phyloP scores from a whole-genome alignment of 2,888 invertebrate genomes.

The Eupithecia inturbata region DNA sequence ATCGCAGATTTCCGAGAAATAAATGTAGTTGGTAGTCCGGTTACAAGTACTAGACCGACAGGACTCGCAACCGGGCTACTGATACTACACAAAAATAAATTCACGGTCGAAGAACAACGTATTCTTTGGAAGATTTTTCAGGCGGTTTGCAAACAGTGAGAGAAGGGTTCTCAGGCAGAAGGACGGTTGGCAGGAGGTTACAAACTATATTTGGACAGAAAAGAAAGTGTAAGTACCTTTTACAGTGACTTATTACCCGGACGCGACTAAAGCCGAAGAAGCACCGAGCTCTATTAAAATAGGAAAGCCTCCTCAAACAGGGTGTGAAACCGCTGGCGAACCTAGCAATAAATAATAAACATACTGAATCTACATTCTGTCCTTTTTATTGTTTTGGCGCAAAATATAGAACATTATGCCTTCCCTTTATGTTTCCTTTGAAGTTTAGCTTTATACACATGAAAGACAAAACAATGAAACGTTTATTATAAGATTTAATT shows the following conservation, averaged over 20 bases:
- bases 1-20: no score
- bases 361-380: background rate
- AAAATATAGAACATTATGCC: background rate
- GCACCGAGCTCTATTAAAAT: background rate
- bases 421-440: slow-evolving; percentile 2
- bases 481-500: background rate
- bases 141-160: no score
- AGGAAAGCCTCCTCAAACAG: background rate
- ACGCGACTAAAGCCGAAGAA: background rate
- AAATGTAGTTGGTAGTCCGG: no score
- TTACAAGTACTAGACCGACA: no score
- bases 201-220: no score
- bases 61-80: no score
- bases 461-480: background rate
- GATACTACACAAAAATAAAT: no score
- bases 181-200: no score
- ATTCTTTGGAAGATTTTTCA: no score
- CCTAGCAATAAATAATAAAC: background rate
- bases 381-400: background rate
- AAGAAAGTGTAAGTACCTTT: background rate
- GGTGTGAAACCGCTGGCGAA: background rate
- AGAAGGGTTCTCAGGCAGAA: no score
- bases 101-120: no score
- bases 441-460: background rate
- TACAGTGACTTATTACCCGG: background rate